These are phyloP conservation scores for Glareola pratincola DNA, from an alignment of 2,113 vertebrate species.

Conservation along the genomic window DNA sequence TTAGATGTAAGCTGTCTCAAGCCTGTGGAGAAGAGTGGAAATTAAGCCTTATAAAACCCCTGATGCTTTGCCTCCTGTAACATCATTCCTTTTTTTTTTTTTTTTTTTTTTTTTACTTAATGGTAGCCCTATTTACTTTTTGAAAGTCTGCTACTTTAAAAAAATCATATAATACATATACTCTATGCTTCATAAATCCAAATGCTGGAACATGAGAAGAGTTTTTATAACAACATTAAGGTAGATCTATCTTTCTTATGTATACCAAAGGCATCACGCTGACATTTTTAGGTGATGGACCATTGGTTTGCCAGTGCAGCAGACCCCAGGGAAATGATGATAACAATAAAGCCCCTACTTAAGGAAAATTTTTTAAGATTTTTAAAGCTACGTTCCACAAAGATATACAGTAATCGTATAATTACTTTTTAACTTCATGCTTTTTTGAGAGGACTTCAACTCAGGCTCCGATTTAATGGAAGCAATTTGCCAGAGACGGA, in stretches of 20 bases:
- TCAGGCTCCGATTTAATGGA: neutral
- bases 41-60: neutral
- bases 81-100: neutral
- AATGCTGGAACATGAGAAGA: neutral
- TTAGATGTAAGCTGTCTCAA: neutral
- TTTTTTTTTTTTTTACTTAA: neutral
- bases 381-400: neutral
- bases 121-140: neutral
- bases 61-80: neutral
- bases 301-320: neutral
- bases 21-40: neutral
- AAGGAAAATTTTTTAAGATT: neutral
- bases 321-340: neutral
- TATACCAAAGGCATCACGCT: neutral
- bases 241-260: conserved; percentile 19
- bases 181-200: neutral
- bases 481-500: neutral
- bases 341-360: neutral
- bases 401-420: neutral
- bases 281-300: conserved; percentile 6
- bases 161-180: neutral
- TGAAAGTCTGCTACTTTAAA: neutral
- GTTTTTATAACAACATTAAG: conserved; percentile 2
- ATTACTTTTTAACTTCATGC: neutral
- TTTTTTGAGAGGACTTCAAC: neutral